A percentile compares a stretch with the other conserved stretches of the same genome.
phyloP scores from a whole-genome alignment of 2,113 vertebrate species.

The Cavia aperea region DNA sequence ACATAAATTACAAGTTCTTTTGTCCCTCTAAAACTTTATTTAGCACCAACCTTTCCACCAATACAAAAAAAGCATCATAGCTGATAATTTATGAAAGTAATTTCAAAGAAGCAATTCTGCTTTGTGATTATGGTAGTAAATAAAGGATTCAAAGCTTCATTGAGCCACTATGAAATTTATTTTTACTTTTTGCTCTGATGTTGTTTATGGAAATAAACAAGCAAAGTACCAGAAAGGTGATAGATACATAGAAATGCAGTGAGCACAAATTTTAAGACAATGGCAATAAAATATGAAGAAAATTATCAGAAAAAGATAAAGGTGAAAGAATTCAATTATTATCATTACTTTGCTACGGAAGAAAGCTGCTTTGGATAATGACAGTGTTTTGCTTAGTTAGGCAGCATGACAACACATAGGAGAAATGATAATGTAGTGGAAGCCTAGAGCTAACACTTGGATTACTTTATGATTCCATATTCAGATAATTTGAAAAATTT shows the following conservation, averaged over 20 bases:
- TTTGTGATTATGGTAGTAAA: constrained; percentile 36
- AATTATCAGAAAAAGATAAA: constrained; percentile 3
- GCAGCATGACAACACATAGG: not conserved
- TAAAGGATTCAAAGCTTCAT: constrained; percentile 31
- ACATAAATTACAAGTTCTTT: constrained; percentile 5
- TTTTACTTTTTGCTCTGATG: not conserved
- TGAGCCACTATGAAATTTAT: not conserved
- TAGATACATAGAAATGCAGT: not conserved
- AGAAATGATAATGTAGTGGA: not conserved
- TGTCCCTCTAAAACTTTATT: constrained; percentile 14
- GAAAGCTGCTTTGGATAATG: not conserved
- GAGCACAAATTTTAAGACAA: not conserved
- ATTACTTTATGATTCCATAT: constrained; percentile 14
- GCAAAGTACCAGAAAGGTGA: not conserved
- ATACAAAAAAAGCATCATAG: not conserved
- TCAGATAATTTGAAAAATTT: not conserved
- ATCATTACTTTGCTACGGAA: not conserved
- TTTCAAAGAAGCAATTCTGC: constrained; percentile 34
- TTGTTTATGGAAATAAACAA: not conserved
- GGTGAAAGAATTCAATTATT: not conserved
- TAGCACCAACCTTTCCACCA: not conserved
- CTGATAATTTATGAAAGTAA: constrained; percentile 40
- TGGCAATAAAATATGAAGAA: not conserved
- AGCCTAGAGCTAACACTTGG: not conserved
- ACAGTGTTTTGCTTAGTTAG: not conserved